Evolutionary conservation across 2,888 invertebrate genomes (phyloP), one percentile per base, ranked within the genome.

Genomic region (Physocephala rufipes): DNA sequence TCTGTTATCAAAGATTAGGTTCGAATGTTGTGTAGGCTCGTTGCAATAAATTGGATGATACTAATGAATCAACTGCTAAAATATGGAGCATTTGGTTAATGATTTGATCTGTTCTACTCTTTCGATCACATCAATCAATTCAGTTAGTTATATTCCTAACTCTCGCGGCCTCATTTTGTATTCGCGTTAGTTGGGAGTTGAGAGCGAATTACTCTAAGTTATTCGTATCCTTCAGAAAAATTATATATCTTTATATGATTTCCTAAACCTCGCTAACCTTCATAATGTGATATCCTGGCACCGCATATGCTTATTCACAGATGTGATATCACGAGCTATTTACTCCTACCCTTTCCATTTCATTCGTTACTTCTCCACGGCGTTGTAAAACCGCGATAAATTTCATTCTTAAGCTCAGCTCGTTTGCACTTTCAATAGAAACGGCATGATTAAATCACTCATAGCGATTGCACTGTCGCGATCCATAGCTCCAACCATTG

Each of bases 341-440:
- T 55, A 15, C 1, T 36, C 36, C 36, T 4, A 36, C 9, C 36
- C 36, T 4, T 36, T 36, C 36, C 5, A n/a, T n/a, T 55, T 15
- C 55, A 19, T 9, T 26, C 55, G 26, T 13, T 15, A 1, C 7
- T 24, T 51, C 26, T n/a, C 2, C 51, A 28, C 24, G 24, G 19
- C 53, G 55, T 66, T 30, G 19, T 55, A 24, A 26, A 16, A 26
- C 26, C 15, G 36, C 66, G 53, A 53, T 55, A 36, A 19, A 53
- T 36, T 53, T 53, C 26, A 30, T 65, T 65, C 51, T 65, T 21
- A 47, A 36, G 36, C 45, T 45, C 45, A 49, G 15, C 49, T 21
- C 26, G n/a, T 66, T 66, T 64, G 67, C 19, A 58, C 58, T 67
- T 67, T 67, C 45, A 45, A 59, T 58, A 26, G n/a, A 43, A 43